phyloP scores from a whole-genome alignment of 2,797 vertebrate genomes.

The Lophius americanus region DNA sequence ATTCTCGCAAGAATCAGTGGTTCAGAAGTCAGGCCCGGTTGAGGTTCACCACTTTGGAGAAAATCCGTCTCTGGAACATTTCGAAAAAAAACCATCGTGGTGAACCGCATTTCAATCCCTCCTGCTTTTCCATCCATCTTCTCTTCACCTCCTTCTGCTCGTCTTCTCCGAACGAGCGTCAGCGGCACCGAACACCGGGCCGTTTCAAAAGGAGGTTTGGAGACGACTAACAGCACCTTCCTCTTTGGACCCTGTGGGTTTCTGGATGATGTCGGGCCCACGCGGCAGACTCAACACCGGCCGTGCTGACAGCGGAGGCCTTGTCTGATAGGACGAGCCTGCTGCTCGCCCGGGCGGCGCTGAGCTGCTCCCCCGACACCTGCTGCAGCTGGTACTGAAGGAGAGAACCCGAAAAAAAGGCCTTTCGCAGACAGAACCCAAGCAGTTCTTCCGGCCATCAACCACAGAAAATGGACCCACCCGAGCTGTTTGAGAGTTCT shows the following conservation, averaged over 20 bases:
- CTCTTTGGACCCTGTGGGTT: conserved; percentile 35
- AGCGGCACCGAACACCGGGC: not conserved
- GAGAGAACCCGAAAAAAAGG: not conserved
- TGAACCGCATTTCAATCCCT: too few species aligned
- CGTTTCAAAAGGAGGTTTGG: conserved; percentile 25
- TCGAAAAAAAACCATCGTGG: too few species aligned
- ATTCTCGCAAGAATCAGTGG: too few species aligned
- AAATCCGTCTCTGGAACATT: too few species aligned
- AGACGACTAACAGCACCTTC: conserved; percentile 34
- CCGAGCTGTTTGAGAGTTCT: conserved; percentile 9
- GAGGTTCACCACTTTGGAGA: too few species aligned
- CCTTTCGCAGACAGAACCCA: conserved; percentile 35
- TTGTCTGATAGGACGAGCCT: conserved; percentile 77
- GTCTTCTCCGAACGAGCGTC: not conserved
- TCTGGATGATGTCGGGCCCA: conserved; percentile 62
- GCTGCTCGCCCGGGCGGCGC: conserved; percentile 65
- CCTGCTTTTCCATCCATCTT: not conserved
- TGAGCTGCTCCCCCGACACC: conserved; percentile 70
- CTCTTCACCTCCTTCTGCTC: not conserved
- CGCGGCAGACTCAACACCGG: conserved; percentile 74
- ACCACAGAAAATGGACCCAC: conserved; percentile 16
- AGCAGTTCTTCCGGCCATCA: conserved; percentile 29
- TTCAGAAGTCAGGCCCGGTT: too few species aligned
- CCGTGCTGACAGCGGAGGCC: conserved; percentile 79
- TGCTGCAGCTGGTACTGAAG: conserved; percentile 60